Conservation (phyloP, 2,797 vertebrate genomes). For the Pseudocheirus occidentalis region DNA sequence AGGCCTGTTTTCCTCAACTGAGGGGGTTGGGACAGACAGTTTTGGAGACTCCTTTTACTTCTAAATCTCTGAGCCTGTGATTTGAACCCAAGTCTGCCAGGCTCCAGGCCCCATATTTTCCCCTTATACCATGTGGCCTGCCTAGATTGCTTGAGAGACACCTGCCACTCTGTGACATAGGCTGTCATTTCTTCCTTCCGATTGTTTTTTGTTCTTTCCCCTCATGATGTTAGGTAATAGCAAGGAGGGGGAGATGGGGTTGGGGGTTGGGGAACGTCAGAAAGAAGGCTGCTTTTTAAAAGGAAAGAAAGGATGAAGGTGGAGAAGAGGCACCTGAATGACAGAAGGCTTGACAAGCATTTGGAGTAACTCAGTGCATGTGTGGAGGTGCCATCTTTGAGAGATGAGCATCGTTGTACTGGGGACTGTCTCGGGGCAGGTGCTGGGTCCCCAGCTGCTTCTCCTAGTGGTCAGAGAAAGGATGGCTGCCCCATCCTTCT, state of each 20-base stretch:
- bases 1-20: not conserved
- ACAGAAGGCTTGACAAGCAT: slow-evolving; percentile 36
- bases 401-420: not conserved
- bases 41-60: not conserved
- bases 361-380: not conserved
- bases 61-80: not conserved
- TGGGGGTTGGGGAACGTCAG: slow-evolving; percentile 43
- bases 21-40: not conserved
- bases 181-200: slow-evolving; percentile 42
- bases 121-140: not conserved
- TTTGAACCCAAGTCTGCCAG: not conserved
- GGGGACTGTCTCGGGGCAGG: not conserved
- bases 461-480: not conserved
- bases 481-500: not conserved
- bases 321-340: slow-evolving; percentile 60
- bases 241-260: slow-evolving; percentile 15
- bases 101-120: not conserved
- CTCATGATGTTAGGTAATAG: slow-evolving; percentile 65
- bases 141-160: slow-evolving; percentile 54
- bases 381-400: slow-evolving; percentile 23
- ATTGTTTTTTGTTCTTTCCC: slow-evolving; percentile 60
- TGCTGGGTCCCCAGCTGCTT: not conserved
- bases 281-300: slow-evolving; percentile 64
- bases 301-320: slow-evolving; percentile 57
- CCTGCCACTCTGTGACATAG: slow-evolving; percentile 50